Base-by-base conservation (phyloP, 1,140 invertebrate genomes). In the Vanessa atalanta region DNA sequence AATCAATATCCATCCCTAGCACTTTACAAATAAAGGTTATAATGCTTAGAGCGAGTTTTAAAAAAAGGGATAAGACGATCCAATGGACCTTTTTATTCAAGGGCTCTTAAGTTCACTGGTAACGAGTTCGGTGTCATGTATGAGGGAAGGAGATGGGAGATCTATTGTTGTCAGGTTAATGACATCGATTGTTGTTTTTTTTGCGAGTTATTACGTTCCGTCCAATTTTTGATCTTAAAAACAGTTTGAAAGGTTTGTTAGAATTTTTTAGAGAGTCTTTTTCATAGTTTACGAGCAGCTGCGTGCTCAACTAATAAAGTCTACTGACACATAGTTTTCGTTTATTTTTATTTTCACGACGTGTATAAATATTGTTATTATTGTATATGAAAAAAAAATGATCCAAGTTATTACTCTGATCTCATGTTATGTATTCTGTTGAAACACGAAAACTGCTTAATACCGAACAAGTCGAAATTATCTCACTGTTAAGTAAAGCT, bases 91-190 rank as follows among this genome's bases (percentile, higher is more conserved):
- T 73, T 73, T 73, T 68, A 37, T 71, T 72, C 48, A 65, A 72
- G 70, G 26, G 66, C 65, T 20, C 65, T 76, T 67, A 48, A 65
- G 57, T 69, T 61, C 65, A 65, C 70, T 69, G 72, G 55, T 55
- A 64, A 68, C 66, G 66, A 51, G 60, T 57, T 57, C 23, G 53
- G 53, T 57, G 53, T 57, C 53, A 57, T 60, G 23, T 47, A n/a
- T 64, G 60, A 50, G 23, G 47, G 61, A 69, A 50, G 64, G 60
- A 55, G 66, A 50, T 51, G 65, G 48, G 61, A 69, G 53, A 55
- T 48, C 60, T 60, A 69, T 74, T 74, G 72, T 74, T 72, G 75
- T 72, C 70, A 76, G 75, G 70, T 68, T 72, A 76, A 76, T 76
- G 70, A 72, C 70, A 47, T 73, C 68, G 57, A 63, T 50, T 63